Percentiles rank a stretch among this genome's conserved stretches.
phyloP scores from a whole-genome alignment of 2,797 vertebrate genomes.

The Rhyacichthys aspro region DNA sequence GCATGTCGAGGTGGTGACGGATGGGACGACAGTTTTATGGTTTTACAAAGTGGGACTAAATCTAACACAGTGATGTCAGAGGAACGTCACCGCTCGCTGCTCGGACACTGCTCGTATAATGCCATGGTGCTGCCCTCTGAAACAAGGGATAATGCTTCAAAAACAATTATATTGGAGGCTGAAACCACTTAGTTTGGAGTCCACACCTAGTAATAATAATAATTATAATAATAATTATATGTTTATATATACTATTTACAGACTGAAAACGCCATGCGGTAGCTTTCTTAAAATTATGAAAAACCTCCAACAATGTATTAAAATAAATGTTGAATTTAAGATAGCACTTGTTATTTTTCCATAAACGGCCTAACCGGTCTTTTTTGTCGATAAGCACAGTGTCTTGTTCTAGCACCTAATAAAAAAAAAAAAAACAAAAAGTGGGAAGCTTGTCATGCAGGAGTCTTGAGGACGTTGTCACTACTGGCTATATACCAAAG shows the following conservation, averaged over 20 bases:
- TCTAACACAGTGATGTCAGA: constrained; percentile 74
- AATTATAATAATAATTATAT: constrained; percentile 87
- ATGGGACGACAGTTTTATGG: constrained; percentile 40
- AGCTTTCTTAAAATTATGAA: constrained; percentile 97
- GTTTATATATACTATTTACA: constrained; percentile 98
- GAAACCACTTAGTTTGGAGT: constrained; percentile 93
- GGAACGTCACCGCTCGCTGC: constrained; percentile 71
- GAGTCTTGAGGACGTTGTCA: constrained; percentile 92
- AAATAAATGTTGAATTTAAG: constrained; percentile 99
- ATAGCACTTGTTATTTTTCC: constrained; percentile 95
- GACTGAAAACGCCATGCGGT: constrained; percentile 96
- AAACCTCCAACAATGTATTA: constrained; percentile 98
- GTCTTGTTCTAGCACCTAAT: constrained; percentile 96
- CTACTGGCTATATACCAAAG: constrained; percentile 89
- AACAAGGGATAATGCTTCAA: constrained; percentile 94
- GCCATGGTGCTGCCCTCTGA: constrained; percentile 90
- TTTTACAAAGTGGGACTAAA: constrained; percentile 61
- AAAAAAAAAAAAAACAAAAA: constrained; percentile 48
- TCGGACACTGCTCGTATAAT: constrained; percentile 83
- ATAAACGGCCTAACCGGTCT: constrained; percentile 86
- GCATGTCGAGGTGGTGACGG: too few relatives aligned
- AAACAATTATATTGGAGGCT: constrained; percentile 83
- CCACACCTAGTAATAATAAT: constrained; percentile 96
- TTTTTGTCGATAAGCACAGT: constrained; percentile 88
- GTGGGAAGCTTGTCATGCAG: constrained; percentile 92